Conservation (phyloP, 2,888 invertebrate genomes). For the Drosophila falleni region DNA sequence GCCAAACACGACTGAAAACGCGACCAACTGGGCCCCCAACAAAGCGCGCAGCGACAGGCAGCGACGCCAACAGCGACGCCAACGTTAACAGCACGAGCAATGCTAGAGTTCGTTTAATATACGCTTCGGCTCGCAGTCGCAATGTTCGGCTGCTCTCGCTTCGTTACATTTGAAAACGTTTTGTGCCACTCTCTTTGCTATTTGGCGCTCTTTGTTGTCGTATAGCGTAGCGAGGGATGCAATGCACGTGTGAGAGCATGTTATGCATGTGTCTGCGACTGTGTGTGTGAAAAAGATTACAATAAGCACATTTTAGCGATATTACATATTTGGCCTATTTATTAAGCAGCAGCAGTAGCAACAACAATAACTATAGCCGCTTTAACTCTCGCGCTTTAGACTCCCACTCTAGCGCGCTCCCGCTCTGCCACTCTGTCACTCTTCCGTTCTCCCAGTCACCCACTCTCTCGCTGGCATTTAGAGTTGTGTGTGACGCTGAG, state of each 20-base stretch:
- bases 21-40: constrained; percentile 70
- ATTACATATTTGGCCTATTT: constrained; percentile 79
- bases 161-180: constrained; percentile 11
- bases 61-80: constrained; percentile 27
- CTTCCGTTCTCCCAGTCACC: too few relatives aligned
- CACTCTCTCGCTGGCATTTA: constrained; percentile 23
- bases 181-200: constrained; percentile 18
- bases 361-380: constrained; percentile 32
- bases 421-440: constrained; percentile 12
- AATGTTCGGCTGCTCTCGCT: constrained; percentile 1
- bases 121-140: constrained; percentile 15
- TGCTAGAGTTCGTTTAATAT: constrained; percentile 8
- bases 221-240: constrained; percentile 60
- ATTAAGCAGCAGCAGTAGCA: constrained; percentile 54
- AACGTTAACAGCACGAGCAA: constrained; percentile 13
- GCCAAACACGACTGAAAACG: constrained; percentile 58
- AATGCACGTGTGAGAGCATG: constrained; percentile 67
- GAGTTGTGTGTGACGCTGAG: constrained; percentile 35
- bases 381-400: constrained; percentile 28
- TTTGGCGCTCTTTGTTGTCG: constrained; percentile 42
- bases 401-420: constrained; percentile 7
- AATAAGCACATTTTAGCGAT: constrained; percentile 79
- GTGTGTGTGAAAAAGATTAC: constrained; percentile 67
- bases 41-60: constrained; percentile 40
- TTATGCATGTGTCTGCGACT: constrained; percentile 14